Base-by-base conservation (phyloP, 2,797 vertebrate genomes). In the Brachymystax lenok region DNA sequence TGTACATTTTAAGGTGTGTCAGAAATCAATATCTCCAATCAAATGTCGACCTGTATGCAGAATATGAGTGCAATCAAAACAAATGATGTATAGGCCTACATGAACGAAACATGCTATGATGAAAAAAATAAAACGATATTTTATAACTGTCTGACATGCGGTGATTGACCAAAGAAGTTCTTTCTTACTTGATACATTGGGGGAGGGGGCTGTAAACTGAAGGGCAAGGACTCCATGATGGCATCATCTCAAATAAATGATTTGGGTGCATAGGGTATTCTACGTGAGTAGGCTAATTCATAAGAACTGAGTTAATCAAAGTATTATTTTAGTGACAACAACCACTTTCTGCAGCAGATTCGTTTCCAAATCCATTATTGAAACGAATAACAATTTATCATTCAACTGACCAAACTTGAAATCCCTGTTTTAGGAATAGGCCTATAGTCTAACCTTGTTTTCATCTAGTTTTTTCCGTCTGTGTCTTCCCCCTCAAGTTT, bases 1-100 rank as follows among this genome's bases (percentile, higher is more conserved):
- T 90, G 87, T 91, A 89, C 86, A 85, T 90, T 91, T 84, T 79
- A 71, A 81, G 84, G 82, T 88, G 89, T 92, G 91, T 90, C 84
- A 85, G 33, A 59, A 33, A 72, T 21, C 19, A 84, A 79, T 89
- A 84, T 78, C 71, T 51, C 46, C 30, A 66, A 69, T 79, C 77
- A 76, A 86, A 84, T 82, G 52, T 72, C 52, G 50, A 56, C 88
- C 84, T 92, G 90, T 92, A 89, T 88, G 87, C 90, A 90, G 85
- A 90, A 85, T 61, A 68, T 83, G 86, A 91, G 77, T 88, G 87
- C 88, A 89, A 89, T 46, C 83, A 81, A 85, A 81, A 71, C 81
- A 79, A 87, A 86, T 77, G 63, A 87, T 92, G 92, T 92, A 91
- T 76, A 91, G 83, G 86, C 84, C 81, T 77, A 87, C 71, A 79